Percentiles rank a stretch among this genome's conserved stretches.
These are phyloP conservation scores for Selene dorsalis DNA, from an alignment of 2,797 vertebrate species.

Conservation along the genomic window DNA sequence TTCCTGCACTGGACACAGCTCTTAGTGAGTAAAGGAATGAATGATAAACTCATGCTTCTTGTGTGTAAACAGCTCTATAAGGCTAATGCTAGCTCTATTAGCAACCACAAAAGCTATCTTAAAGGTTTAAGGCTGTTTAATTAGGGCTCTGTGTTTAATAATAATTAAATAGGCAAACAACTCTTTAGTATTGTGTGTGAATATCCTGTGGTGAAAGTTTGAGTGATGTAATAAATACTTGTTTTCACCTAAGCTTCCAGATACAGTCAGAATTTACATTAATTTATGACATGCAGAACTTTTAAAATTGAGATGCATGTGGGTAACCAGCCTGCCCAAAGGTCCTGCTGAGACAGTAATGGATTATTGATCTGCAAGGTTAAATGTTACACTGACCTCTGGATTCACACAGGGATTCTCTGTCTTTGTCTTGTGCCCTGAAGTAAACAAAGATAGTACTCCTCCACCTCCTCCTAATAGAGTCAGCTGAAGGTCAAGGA, in stretches of 20 bases:
- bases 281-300: background rate
- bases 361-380: slow-evolving; percentile 23
- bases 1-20: too few relatives aligned
- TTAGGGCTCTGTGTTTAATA: background rate
- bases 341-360: background rate
- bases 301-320: background rate
- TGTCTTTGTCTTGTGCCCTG: background rate
- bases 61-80: too few relatives aligned
- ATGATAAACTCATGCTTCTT: too few relatives aligned
- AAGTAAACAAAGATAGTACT: background rate
- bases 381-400: background rate
- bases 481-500: background rate
- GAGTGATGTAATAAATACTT: background rate
- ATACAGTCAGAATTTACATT: background rate
- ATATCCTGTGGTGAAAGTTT: too few relatives aligned
- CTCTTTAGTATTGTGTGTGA: background rate
- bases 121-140: background rate
- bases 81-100: too few relatives aligned
- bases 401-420: background rate
- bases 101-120: too few relatives aligned
- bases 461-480: background rate
- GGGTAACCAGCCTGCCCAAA: background rate
- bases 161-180: too few relatives aligned
- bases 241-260: background rate
- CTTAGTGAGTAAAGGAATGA: too few relatives aligned